Conservation (phyloP, 2,888 invertebrate genomes). For the Epinotia brunnichana region DNA sequence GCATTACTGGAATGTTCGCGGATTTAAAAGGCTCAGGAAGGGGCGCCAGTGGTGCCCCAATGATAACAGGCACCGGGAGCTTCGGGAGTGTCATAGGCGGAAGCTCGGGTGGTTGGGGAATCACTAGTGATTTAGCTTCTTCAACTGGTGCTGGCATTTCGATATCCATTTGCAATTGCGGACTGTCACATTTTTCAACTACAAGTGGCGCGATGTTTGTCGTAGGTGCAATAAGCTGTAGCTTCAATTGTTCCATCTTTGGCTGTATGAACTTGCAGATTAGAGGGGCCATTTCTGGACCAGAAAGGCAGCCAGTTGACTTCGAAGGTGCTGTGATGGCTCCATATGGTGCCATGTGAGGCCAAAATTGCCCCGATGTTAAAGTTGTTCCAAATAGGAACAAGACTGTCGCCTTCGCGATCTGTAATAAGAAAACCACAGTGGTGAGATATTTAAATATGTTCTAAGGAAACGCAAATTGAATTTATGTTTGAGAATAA, state of each 20-base stretch:
- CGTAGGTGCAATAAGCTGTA: constrained; percentile 23
- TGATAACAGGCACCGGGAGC: constrained; percentile 34
- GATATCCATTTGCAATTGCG: constrained; percentile 30
- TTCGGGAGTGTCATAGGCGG: constrained; percentile 41
- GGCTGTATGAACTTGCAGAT: constrained; percentile 38
- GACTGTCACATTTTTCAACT: constrained; percentile 32
- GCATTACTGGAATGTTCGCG: constrained; percentile 14
- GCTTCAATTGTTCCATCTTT: constrained; percentile 26
- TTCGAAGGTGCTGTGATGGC: neutral
- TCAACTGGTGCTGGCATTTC: constrained; percentile 35
- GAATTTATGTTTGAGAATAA: neutral
- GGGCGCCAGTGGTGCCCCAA: constrained; percentile 18
- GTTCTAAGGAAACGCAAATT: neutral
- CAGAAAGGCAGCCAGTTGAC: constrained; percentile 28
- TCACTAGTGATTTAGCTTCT: constrained; percentile 38
- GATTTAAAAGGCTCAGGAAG: constrained; percentile 10
- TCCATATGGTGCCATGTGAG: neutral
- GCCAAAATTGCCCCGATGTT: constrained; percentile 15
- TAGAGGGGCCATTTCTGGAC: constrained; percentile 33
- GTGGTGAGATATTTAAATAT: neutral
- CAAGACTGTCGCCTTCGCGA: constrained; percentile 16
- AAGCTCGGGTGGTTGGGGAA: constrained; percentile 46
- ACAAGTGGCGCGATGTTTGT: constrained; percentile 28
- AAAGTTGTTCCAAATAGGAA: constrained; percentile 31
- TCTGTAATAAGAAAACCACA: constrained; percentile 17